These are phyloP conservation scores for Philopedon plagiatum DNA, from an alignment of 2,888 invertebrate species.

Conservation along the genomic window DNA sequence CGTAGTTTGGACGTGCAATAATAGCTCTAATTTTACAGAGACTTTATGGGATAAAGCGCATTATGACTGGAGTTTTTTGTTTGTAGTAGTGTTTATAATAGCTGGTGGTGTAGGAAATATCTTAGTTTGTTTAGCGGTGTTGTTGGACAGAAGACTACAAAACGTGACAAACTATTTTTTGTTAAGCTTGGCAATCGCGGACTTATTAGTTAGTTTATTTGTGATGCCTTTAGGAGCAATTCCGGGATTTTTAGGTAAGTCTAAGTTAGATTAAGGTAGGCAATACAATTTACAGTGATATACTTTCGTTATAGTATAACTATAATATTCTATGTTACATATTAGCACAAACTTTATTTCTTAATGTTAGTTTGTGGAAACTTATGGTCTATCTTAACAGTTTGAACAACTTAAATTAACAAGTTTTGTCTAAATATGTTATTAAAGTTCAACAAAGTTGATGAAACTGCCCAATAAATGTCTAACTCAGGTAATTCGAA, in stretches of 20 bases:
- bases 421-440: too few relatives aligned
- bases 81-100: slow-evolving; percentile 87
- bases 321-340: too few relatives aligned
- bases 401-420: too few relatives aligned
- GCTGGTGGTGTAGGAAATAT: slow-evolving; percentile 93
- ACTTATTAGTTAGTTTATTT: slow-evolving; percentile 91
- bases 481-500: too few relatives aligned
- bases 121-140: slow-evolving; percentile 93
- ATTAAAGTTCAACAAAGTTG: too few relatives aligned
- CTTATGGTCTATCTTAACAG: too few relatives aligned
- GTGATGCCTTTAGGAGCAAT: slow-evolving; percentile 97
- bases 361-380: too few relatives aligned
- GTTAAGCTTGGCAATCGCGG: slow-evolving; percentile 93
- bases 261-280: too few relatives aligned
- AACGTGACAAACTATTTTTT: slow-evolving; percentile 97
- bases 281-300: too few relatives aligned
- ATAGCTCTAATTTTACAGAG: slow-evolving; percentile 35
- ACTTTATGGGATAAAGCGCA: slow-evolving; percentile 55
- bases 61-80: slow-evolving; percentile 88
- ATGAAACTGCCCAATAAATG: too few relatives aligned
- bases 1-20: slow-evolving; percentile 60
- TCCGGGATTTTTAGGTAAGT: slow-evolving; percentile 93
- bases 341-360: too few relatives aligned
- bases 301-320: too few relatives aligned
- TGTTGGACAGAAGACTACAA: slow-evolving; percentile 89